These are phyloP conservation scores for Iphiclides podalirius DNA, from an alignment of 2,888 invertebrate genomes.

Conservation along the genomic window DNA sequence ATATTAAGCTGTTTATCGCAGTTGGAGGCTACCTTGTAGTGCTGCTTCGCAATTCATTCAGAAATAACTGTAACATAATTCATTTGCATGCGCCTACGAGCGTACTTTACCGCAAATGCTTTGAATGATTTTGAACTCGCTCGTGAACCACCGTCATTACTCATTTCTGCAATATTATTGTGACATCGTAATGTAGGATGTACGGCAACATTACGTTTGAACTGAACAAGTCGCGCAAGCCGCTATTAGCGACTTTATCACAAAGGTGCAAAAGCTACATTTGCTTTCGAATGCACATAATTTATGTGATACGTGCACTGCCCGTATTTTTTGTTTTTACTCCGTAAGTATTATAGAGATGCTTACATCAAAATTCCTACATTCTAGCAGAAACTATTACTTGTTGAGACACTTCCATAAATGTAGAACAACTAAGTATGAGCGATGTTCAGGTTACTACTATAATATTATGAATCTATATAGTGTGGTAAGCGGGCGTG, in stretches of 20 bases:
- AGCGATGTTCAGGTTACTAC: too few relatives aligned
- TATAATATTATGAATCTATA: too few relatives aligned
- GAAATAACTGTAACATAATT: slow-evolving; percentile 20
- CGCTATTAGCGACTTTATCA: slow-evolving; percentile 7
- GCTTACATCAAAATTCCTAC: slow-evolving; percentile 19
- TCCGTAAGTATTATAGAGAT: slow-evolving; percentile 9
- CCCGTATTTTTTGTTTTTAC: slow-evolving; percentile 20
- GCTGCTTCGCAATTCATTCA: too few relatives aligned
- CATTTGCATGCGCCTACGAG: slow-evolving; percentile 16
- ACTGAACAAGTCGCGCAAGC: background rate
- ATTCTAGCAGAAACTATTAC: slow-evolving; percentile 15
- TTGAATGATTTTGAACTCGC: slow-evolving; percentile 15
- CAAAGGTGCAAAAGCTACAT: background rate
- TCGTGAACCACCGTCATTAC: slow-evolving; percentile 26
- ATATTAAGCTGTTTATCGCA: too few relatives aligned
- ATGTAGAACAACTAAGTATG: too few relatives aligned
- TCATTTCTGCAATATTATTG: slow-evolving; percentile 32
- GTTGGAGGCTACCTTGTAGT: too few relatives aligned
- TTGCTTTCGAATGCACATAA: background rate
- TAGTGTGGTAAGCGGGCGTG: too few relatives aligned
- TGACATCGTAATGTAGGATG: slow-evolving; percentile 41
- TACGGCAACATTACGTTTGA: slow-evolving; percentile 15
- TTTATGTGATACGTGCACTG: slow-evolving; percentile 18
- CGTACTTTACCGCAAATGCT: slow-evolving; percentile 14
- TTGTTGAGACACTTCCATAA: too few relatives aligned